A percentile compares a stretch with the other conserved stretches of the same genome.
Evolutionary conservation across 2,888 invertebrate genomes (phyloP).

Genomic region (Timandra comae): DNA sequence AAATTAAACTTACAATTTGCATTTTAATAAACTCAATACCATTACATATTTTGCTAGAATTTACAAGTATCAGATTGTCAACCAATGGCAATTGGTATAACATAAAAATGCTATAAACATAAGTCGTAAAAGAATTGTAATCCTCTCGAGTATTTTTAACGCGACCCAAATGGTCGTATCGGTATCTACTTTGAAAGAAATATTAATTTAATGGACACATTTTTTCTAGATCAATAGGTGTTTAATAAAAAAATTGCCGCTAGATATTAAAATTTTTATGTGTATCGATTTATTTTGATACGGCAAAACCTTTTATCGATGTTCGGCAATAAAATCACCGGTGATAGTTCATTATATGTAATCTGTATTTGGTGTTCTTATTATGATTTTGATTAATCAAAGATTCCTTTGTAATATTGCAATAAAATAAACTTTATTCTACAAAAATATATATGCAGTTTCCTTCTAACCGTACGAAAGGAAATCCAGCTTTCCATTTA

Average conservation of each 20-base stretch:
- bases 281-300: no score
- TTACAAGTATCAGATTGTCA: slow-evolving; percentile 65
- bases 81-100: slow-evolving; percentile 60
- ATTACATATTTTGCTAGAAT: slow-evolving; percentile 66
- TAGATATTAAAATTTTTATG: no score
- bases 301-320: no score
- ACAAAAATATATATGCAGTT: no score
- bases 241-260: no score
- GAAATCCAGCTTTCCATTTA: neutral
- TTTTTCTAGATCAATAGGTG: neutral
- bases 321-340: no score
- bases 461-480: no score
- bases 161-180: slow-evolving; percentile 30
- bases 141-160: slow-evolving; percentile 45
- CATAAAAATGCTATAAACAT: slow-evolving; percentile 69
- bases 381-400: no score
- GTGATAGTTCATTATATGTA: no score
- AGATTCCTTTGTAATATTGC: no score
- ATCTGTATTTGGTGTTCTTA: no score
- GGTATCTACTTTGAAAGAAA: slow-evolving; percentile 29
- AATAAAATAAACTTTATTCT: no score
- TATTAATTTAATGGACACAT: slow-evolving; percentile 20
- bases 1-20: slow-evolving; percentile 43
- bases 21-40: slow-evolving; percentile 57
- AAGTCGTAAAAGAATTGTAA: slow-evolving; percentile 68